phyloP scores from a whole-genome alignment of 2,888 invertebrate species.

The Aspidiotus destructor region DNA sequence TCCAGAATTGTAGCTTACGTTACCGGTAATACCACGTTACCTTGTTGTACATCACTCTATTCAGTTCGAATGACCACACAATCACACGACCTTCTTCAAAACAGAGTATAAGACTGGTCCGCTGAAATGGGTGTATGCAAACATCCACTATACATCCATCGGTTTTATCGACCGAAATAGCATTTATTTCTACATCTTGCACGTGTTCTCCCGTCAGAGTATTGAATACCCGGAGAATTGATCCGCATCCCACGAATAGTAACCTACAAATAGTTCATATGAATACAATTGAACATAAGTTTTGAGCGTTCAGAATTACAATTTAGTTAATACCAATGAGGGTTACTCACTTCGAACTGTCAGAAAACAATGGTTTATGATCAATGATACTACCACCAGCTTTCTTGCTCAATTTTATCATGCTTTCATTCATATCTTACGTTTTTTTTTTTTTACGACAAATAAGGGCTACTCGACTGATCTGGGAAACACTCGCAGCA shows the following conservation, averaged over 20 bases:
- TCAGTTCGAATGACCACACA: constrained; percentile 50
- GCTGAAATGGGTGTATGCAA: constrained; percentile 44
- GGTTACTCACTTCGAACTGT: constrained; percentile 52
- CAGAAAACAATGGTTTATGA: constrained; percentile 53
- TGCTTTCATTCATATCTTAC: constrained; percentile 1
- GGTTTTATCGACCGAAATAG: constrained; percentile 40
- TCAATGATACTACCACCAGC: constrained; percentile 55
- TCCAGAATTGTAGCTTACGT: constrained; percentile 18
- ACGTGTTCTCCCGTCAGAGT: constrained; percentile 55
- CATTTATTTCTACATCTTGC: constrained; percentile 49
- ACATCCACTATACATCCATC: constrained; percentile 47
- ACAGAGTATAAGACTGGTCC: constrained; percentile 48
- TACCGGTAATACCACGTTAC: constrained; percentile 45
- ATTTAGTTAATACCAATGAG: neutral
- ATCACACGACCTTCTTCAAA: constrained; percentile 49
- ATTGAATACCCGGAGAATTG: constrained; percentile 53
- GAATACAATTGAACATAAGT: neutral
- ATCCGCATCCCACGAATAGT: constrained; percentile 52
- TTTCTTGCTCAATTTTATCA: constrained; percentile 34
- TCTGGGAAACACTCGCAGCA: too few species aligned
- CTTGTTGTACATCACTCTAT: constrained; percentile 45
- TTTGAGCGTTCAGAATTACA: neutral
- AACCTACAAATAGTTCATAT: constrained; percentile 44
- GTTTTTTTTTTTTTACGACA: neutral
- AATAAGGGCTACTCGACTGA: too few species aligned